These are phyloP conservation scores for Zapus hudsonius DNA, from an alignment of 2,113 vertebrate genomes.

Conservation along the genomic window DNA sequence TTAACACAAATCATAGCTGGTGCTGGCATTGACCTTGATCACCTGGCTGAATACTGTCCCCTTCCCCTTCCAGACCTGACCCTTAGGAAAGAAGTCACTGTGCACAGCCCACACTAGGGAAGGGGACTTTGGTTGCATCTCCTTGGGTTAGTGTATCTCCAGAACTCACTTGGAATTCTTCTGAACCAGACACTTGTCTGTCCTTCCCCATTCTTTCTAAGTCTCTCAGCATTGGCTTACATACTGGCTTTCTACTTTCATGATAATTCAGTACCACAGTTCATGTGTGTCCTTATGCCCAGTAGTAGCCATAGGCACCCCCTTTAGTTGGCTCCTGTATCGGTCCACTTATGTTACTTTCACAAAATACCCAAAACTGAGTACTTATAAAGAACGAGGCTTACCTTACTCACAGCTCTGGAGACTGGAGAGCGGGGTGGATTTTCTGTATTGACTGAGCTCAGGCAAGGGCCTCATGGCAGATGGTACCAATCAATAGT, in stretches of 20 bases:
- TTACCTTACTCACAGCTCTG: background rate
- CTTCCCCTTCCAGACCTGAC: background rate
- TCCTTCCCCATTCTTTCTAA: background rate
- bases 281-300: no score
- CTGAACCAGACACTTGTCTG: accelerated
- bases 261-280: background rate
- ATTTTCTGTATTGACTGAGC: background rate
- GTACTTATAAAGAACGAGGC: background rate
- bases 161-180: no score
- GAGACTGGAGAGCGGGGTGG: background rate
- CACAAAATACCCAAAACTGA: background rate
- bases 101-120: no score
- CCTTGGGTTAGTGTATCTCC: no score
- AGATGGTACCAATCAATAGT: background rate
- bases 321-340: background rate
- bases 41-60: no score
- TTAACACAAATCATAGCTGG: background rate
- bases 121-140: no score
- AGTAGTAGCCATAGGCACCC: background rate
- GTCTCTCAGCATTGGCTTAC: background rate
- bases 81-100: background rate
- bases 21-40: no score
- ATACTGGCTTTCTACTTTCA: no score
- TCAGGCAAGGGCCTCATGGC: background rate
- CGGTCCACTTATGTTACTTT: background rate